Evolutionary conservation across 2,113 vertebrate species (phyloP), one percentile per base, ranked within the genome.

Genomic region (Cyprinodon tularosa): DNA sequence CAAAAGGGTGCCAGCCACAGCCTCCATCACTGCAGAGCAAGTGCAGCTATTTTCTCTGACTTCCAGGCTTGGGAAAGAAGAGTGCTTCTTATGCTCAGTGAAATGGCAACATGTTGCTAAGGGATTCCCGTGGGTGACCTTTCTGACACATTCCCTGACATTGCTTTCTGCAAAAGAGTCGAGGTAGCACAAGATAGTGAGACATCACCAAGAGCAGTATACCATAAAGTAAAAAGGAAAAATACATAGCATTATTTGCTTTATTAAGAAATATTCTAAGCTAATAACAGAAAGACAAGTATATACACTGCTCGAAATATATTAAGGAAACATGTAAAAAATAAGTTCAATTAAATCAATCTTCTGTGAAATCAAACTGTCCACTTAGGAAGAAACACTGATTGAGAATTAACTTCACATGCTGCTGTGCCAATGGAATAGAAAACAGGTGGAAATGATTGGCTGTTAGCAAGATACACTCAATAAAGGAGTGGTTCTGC

Each of bases 41-140:
- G 79, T 76, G 53, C 57, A 45, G 71, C 57, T 72, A 59, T 78
- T 70, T 77, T 70, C 45, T 74, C 39, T 36, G 62, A 80, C 74
- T 66, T 64, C 66, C 4, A 13, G 36, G 71, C 74, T 69, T 42
- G 10, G 3, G 61, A 74, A 73, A 66, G 53, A 74, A 12, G 48
- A n/a, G 48, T 17, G 3, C 65, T 80, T 81, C 71, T 78, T 84
- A 64, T 85, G 70, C 78, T 14, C 15, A 69, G 66, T 73, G 73
- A 81, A 79, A 76, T 53, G 61, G 79, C 80, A 82, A 69, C 78
- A 1, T 0, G 29, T 48, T 65, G 70, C 70, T 47, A 62, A 71
- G 65, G 71, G 66, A 69, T 77, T 85, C 76, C 76, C 12, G 1
- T 57, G 73, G 88, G 85, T 78, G 69, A 85, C 75, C 77, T 84